Conservation (phyloP, 2,888 invertebrate genomes). For the Spodoptera picta region DNA sequence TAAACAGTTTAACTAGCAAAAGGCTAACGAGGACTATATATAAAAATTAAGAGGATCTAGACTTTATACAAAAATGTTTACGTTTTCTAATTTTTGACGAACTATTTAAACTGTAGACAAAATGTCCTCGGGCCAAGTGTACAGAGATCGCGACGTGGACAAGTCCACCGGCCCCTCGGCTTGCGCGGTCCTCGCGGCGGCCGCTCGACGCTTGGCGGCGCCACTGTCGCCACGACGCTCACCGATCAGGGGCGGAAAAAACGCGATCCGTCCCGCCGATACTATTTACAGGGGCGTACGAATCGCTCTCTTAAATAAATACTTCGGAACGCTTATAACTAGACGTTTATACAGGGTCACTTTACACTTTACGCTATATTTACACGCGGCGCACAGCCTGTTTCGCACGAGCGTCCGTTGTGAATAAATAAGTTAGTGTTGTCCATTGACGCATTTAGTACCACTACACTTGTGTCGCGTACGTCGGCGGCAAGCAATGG, state of each 20-base stretch:
- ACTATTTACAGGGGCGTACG: slow-evolving; percentile 85
- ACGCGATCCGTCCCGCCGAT: slow-evolving; percentile 78
- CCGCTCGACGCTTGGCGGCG: slow-evolving; percentile 17
- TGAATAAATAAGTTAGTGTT: slow-evolving; percentile 72
- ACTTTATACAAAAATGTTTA: slow-evolving; percentile 26
- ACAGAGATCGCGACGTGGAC: slow-evolving; percentile 86
- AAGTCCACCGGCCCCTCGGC: slow-evolving; percentile 79
- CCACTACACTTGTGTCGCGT: slow-evolving; percentile 93
- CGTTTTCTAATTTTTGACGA: slow-evolving; percentile 7
- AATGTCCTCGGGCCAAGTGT: slow-evolving; percentile 36
- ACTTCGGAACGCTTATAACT: slow-evolving; percentile 85
- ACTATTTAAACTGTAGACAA: slow-evolving; percentile 30
- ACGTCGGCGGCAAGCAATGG: slow-evolving; percentile 92
- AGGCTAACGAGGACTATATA: slow-evolving; percentile 8
- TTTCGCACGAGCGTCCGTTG: slow-evolving; percentile 85
- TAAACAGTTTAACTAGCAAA: slow-evolving; percentile 35
- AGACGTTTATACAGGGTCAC: slow-evolving; percentile 87
- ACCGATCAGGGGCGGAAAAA: slow-evolving; percentile 76
- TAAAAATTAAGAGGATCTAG: slow-evolving; percentile 25
- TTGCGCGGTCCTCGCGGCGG: slow-evolving; percentile 66
- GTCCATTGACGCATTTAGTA: slow-evolving; percentile 71
- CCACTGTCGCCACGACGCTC: slow-evolving; percentile 66
- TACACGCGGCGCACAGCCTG: slow-evolving; percentile 88
- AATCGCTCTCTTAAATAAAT: slow-evolving; percentile 84
- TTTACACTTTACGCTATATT: slow-evolving; percentile 87